These are phyloP conservation scores for Crotalus tigris DNA, from an alignment of 2,113 vertebrate genomes.

Conservation along the genomic window DNA sequence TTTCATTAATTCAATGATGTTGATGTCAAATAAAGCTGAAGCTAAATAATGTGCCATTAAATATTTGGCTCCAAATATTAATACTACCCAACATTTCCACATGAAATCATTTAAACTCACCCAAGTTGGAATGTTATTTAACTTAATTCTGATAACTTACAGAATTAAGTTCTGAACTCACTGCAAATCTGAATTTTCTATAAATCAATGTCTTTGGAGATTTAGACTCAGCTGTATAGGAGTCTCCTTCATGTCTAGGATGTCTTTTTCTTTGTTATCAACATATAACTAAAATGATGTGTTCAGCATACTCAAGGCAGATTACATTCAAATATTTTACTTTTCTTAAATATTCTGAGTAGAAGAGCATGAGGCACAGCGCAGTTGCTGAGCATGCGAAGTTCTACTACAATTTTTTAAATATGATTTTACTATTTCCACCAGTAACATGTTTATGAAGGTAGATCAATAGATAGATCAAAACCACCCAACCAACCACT, in stretches of 20 bases:
- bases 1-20: background rate
- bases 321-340: background rate
- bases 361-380: too few relatives aligned
- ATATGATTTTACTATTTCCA: background rate
- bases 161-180: background rate
- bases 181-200: background rate
- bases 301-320: background rate
- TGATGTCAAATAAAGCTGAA: background rate
- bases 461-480: background rate
- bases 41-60: background rate
- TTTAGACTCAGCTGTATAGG: too few relatives aligned
- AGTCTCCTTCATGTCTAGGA: background rate
- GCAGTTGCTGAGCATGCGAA: background rate
- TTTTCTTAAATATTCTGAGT: background rate
- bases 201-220: background rate
- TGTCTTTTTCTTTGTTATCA: background rate
- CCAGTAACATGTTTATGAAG: background rate
- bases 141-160: background rate
- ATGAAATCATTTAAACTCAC: background rate
- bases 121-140: too few relatives aligned
- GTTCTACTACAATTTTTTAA: background rate
- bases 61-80: background rate
- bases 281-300: too few relatives aligned
- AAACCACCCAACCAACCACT: background rate
- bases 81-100: background rate